phyloP scores from a whole-genome alignment of 2,888 invertebrate species.

The Cremastobaeus sp. region DNA sequence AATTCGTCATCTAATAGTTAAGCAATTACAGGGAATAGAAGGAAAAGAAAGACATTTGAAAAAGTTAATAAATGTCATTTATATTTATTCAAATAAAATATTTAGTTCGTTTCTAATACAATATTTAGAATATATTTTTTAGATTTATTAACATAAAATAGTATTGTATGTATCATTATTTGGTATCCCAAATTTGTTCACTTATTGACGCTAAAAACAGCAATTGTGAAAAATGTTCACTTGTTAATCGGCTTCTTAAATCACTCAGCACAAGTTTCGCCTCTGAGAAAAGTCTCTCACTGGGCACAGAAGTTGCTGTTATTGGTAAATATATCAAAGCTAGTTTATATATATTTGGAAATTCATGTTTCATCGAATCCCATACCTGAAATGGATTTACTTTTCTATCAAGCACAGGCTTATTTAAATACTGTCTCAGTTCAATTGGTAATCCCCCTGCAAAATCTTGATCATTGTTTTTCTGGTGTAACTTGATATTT shows the following conservation, averaged over 20 bases:
- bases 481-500: not conserved
- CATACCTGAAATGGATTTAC: constrained; percentile 7
- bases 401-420: not conserved
- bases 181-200: no score
- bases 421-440: constrained; percentile 10
- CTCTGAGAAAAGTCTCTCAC: constrained; percentile 45
- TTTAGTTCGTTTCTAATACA: no score
- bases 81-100: no score
- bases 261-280: constrained; percentile 1
- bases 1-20: no score
- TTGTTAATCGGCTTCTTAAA: not conserved
- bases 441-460: constrained; percentile 14
- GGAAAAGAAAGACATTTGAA: no score
- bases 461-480: not conserved
- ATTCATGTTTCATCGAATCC: constrained; percentile 1
- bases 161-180: no score
- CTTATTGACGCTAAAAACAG: not conserved
- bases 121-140: no score
- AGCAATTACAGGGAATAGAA: no score
- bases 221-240: not conserved
- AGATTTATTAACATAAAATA: no score
- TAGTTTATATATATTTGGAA: constrained; percentile 13
- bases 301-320: constrained; percentile 35
- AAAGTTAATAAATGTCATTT: no score
- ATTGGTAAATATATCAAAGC: constrained; percentile 24